Evolutionary conservation across 1,140 invertebrate genomes (phyloP).

Genomic region (Pentalonia nigronervosa): DNA sequence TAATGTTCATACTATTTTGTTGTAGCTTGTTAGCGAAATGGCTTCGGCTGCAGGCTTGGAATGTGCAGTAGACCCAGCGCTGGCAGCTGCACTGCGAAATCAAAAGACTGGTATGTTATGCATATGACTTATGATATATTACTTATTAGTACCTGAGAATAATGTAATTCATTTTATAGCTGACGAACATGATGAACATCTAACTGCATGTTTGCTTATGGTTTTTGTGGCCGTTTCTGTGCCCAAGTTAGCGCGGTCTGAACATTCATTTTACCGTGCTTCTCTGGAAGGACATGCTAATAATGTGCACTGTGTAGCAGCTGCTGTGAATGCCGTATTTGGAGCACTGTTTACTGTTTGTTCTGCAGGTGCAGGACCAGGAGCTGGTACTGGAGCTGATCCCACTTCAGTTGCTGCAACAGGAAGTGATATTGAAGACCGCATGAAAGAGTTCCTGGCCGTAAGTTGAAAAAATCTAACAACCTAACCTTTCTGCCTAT

Average conservation of each 20-base stretch:
- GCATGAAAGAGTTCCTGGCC: slow-evolving; percentile 98
- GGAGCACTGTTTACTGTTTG: slow-evolving; percentile 95
- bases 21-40: slow-evolving; percentile 91
- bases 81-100: slow-evolving; percentile 84
- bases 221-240: slow-evolving; percentile 98
- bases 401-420: slow-evolving; percentile 64
- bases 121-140: neutral
- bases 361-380: slow-evolving; percentile 50
- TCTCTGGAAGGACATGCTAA: slow-evolving; percentile 95
- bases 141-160: neutral
- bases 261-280: slow-evolving; percentile 87
- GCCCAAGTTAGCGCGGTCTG: slow-evolving; percentile 91
- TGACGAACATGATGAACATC: slow-evolving; percentile 88
- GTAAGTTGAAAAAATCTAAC: slow-evolving; percentile 64
- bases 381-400: neutral
- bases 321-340: slow-evolving; percentile 96
- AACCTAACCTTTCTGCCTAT: neutral
- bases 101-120: slow-evolving; percentile 78
- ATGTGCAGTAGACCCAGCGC: slow-evolving; percentile 93
- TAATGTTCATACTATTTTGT: neutral
- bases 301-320: slow-evolving; percentile 97
- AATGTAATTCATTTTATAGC: neutral
- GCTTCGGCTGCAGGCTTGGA: slow-evolving; percentile 91
- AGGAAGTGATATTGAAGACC: slow-evolving; percentile 93
- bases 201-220: slow-evolving; percentile 94